Conservation (phyloP, 2,888 invertebrate species). For the Drosophila pegasa region DNA sequence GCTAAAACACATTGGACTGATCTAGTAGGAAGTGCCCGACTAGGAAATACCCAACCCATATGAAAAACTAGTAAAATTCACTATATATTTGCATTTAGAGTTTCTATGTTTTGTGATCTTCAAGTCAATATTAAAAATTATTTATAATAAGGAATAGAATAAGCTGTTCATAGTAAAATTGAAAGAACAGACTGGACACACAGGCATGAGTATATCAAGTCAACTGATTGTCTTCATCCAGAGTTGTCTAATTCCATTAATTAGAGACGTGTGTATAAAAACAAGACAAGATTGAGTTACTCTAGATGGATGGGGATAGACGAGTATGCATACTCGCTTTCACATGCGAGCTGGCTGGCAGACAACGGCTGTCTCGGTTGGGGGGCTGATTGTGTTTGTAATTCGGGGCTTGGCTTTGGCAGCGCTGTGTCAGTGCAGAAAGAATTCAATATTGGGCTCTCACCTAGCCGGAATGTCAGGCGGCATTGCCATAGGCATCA, state of each 20-base stretch:
- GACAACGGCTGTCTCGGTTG: neutral
- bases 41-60: neutral
- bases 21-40: neutral
- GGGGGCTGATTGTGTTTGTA: constrained; percentile 1
- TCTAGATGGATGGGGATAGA: neutral
- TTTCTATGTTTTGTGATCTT: too few relatives aligned
- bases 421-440: constrained; percentile 21
- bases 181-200: too few relatives aligned
- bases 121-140: too few relatives aligned
- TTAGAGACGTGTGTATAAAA: neutral
- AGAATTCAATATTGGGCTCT: constrained; percentile 57
- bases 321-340: neutral
- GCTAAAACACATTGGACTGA: too few relatives aligned
- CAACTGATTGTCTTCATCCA: neutral
- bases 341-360: neutral
- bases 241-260: neutral
- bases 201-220: neutral
- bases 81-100: too few relatives aligned
- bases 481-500: constrained; percentile 69
- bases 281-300: neutral
- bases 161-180: too few relatives aligned
- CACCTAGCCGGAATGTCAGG: constrained; percentile 66
- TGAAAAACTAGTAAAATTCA: too few relatives aligned
- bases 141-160: too few relatives aligned
- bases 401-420: constrained; percentile 15